Evolutionary conservation across 23 tunicate genomes (phyloP).

Genomic region (Oikopleura vanhoeffeni): DNA sequence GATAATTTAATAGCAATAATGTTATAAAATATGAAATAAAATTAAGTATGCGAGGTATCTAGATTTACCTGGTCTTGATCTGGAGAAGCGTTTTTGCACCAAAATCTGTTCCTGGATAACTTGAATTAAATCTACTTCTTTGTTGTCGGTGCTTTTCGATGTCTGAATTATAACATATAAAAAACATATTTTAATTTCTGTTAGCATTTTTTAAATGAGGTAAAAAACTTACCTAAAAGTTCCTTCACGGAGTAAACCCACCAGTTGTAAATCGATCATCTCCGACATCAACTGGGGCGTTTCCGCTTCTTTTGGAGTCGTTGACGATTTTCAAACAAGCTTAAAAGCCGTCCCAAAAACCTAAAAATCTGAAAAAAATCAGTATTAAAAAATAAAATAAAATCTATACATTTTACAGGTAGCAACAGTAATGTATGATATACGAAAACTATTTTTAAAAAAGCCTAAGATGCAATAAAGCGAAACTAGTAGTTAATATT

Average conservation of each 20-base stretch:
- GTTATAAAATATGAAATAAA: too few relatives aligned
- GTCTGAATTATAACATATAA: too few relatives aligned
- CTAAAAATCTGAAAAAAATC: not conserved
- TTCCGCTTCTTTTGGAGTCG: not conserved
- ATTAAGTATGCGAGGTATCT: too few relatives aligned
- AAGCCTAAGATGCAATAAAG: too few relatives aligned
- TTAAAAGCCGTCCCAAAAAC: constrained; percentile 3
- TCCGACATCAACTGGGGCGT: not conserved
- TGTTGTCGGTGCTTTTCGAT: not conserved
- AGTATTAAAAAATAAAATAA: too few relatives aligned
- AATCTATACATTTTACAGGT: too few relatives aligned
- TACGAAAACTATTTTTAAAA: not conserved
- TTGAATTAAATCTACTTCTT: not conserved
- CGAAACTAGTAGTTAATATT: too few relatives aligned
- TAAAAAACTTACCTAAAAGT: not conserved
- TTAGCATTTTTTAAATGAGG: too few relatives aligned
- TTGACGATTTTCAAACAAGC: not conserved
- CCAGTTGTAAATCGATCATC: not conserved
- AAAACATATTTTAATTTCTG: too few relatives aligned
- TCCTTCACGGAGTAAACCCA: not conserved
- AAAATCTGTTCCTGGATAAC: not conserved
- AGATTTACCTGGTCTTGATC: not conserved
- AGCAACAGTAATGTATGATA: too few relatives aligned
- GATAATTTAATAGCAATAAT: too few relatives aligned
- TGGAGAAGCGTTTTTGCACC: not conserved